These are phyloP conservation scores for Drosophila mauritiana DNA, from an alignment of 1,140 invertebrate genomes.

Conservation along the genomic window DNA sequence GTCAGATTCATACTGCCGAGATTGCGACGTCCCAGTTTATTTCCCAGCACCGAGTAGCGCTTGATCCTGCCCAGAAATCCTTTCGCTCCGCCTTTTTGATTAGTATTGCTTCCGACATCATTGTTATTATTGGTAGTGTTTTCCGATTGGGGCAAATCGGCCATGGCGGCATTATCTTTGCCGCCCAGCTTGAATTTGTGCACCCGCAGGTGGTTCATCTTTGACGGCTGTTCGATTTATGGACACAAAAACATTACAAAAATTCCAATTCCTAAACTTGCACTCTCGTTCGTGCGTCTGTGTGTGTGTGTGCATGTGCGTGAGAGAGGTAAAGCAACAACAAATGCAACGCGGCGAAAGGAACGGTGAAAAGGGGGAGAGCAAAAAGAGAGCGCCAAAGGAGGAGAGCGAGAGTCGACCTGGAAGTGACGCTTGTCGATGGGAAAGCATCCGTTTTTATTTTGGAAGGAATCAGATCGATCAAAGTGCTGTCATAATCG, in stretches of 20 bases:
- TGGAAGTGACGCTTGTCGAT: background rate
- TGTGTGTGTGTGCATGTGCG: constrained; percentile 2
- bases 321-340: background rate
- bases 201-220: constrained; percentile 80
- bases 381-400: constrained; percentile 9
- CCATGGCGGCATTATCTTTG: constrained; percentile 59
- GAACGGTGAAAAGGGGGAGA: constrained; percentile 5
- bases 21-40: constrained; percentile 68
- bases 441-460: background rate
- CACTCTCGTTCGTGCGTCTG: constrained; percentile 6
- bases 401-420: background rate
- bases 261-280: constrained; percentile 7
- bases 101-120: constrained; percentile 36
- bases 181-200: constrained; percentile 76
- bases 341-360: background rate
- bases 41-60: constrained; percentile 77
- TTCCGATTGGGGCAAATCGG: constrained; percentile 40
- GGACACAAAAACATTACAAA: constrained; percentile 22
- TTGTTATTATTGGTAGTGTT: constrained; percentile 20
- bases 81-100: constrained; percentile 32
- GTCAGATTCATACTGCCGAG: constrained; percentile 58
- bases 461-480: background rate
- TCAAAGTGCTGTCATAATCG: background rate
- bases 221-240: constrained; percentile 25
- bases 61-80: constrained; percentile 77